Evolutionary conservation across 2,113 vertebrate genomes (phyloP), one percentile per base, ranked within the genome.

Genomic region (Alosa alosa): DNA sequence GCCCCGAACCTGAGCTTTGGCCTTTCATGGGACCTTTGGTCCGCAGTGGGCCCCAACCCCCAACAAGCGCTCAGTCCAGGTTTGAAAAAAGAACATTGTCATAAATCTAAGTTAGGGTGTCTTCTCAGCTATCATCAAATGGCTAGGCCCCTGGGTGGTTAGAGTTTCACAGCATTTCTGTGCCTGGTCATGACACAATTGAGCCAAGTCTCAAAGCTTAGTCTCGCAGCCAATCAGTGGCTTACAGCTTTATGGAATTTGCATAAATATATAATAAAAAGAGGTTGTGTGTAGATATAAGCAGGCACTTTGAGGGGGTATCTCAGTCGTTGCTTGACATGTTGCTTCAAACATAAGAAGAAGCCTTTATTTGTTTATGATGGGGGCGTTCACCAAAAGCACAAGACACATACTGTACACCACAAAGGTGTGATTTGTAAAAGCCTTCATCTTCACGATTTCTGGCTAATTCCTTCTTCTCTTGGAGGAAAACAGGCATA

Each of bases 41-140:
- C 17, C 83, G n/a, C n/a, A 88, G 31, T 5, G 31, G 9, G 10
- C 31, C 36, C 72, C 25, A 15, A 3, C 72, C 25, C 31, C 72
- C 72, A 89, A 84, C 15, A 83, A 89, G 83, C 85, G 84, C 1
- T 85, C 45, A 55, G 82, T 83, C 82, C 64, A 83, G 82, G 52
- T 90, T 49, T 72, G 85, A 84, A 90, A 88, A 89, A 85, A 84
- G 84, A 86, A 49, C 68, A 41, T 84, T 87, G 78, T 84, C 90
- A 89, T 88, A 89, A 88, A 90, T 87, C 91, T 90, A 89, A 82
- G 89, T 91, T 88, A 91, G 89, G 89, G 81, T 85, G 25, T 83
- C 89, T 85, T 91, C 93, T 93, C 91, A 91, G 5, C 91, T 93
- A 89, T 84, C 91, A 84, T 64, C 3, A 81, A 87, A 85, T 89